Percentiles rank a stretch among this genome's conserved stretches.
These are phyloP conservation scores for Augochlora pura DNA, from an alignment of 1,140 invertebrate species.

Conservation along the genomic window DNA sequence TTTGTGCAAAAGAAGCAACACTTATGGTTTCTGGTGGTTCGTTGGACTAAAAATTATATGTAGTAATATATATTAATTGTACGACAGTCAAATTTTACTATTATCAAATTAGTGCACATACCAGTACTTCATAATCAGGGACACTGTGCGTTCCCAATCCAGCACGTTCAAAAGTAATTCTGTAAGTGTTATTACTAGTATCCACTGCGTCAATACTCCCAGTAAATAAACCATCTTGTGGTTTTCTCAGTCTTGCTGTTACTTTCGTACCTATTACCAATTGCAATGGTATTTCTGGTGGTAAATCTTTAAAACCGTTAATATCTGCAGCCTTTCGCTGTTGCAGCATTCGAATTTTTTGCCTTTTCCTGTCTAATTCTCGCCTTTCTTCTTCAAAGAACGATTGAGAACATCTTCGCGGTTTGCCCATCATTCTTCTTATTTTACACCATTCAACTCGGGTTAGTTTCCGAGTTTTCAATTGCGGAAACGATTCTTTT, in stretches of 20 bases:
- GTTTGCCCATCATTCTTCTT: conserved; percentile 97
- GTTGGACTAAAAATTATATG: conserved; percentile 84
- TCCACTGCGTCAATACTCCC: conserved; percentile 98
- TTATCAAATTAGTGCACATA: conserved; percentile 66
- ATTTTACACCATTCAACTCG: conserved; percentile 98
- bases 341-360: conserved; percentile 96
- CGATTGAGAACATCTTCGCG: conserved; percentile 93
- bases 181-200: conserved; percentile 97
- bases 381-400: conserved; percentile 97
- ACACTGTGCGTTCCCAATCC: conserved; percentile 97
- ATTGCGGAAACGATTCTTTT: conserved; percentile 95
- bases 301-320: conserved; percentile 92
- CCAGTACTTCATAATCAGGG: conserved; percentile 97
- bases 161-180: conserved; percentile 96
- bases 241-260: conserved; percentile 92
- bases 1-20: conserved; percentile 90
- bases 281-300: conserved; percentile 97
- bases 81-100: neutral
- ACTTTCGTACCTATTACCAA: conserved; percentile 98
- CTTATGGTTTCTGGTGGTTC: conserved; percentile 95
- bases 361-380: conserved; percentile 93
- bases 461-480: conserved; percentile 92
- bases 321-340: conserved; percentile 94
- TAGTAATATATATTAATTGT: conserved; percentile 5
- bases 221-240: conserved; percentile 98